Base-by-base conservation (phyloP, 2,888 invertebrate genomes). In the Luffia ferchaultella region DNA sequence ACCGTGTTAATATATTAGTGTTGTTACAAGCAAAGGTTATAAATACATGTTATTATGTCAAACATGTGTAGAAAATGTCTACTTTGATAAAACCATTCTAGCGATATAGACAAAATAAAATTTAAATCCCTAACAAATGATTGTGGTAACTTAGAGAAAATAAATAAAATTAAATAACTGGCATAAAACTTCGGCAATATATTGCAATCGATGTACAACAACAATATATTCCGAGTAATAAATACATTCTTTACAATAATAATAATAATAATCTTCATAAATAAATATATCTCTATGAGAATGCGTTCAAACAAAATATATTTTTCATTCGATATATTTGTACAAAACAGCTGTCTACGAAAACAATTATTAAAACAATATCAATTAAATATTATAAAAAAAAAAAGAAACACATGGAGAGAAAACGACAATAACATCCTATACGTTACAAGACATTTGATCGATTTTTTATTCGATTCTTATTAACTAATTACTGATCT, bases 21-120 rank as follows among this genome's bases (percentile, higher is more conserved):
- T 57, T 76, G 83, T 85, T 84, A 85, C 84, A 85, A 85, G 84
- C 85, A 77, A 80, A 76, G 84, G 82, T 79, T 80, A 79, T 16
- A 41, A 20, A 17, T 7, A 30, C 3, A 30, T 12, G 5, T 30
- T 7, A 30, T 30, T 7, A 30, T 30, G n/a, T 30, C 30, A 30
- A 7, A 30, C 30, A 7, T 30, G 30, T 30, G 30, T 30, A 30
- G 12, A 3, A 30, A 12, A 12, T 3, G 12, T 30, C 5, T 30
- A 3, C 12, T 7, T 30, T 12, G 3, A 30, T 30, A 30, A 30
- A 30, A 30, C 30, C 30, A 30, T 30, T 30, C 30, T 30, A 30
- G 30, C 30, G 12, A 30, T 30, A 30, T 7, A 30, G 12, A 30
- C 30, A 12, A 30, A 30, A 30, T 30, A 30, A 30, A 3, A 7